These are phyloP conservation scores for Camponotus fellah DNA, from an alignment of 2,888 invertebrate genomes.

Conservation along the genomic window DNA sequence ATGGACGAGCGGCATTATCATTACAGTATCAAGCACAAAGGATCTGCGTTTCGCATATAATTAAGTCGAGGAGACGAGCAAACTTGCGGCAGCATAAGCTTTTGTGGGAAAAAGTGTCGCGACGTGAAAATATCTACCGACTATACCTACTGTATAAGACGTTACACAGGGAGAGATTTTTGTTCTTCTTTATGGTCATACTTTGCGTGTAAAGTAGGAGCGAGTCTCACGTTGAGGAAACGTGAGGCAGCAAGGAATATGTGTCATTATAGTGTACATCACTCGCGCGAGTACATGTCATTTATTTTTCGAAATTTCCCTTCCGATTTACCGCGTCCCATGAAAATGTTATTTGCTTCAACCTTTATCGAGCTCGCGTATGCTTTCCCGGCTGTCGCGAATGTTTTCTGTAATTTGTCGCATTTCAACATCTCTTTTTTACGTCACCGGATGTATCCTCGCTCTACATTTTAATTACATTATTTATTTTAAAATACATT, in stretches of 20 bases:
- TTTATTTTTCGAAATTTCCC: conserved; percentile 34
- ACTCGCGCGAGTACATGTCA: background rate
- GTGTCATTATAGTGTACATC: conserved; percentile 21
- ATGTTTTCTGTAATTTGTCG: conserved; percentile 38
- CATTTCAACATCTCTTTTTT: conserved; percentile 42
- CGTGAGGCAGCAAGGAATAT: background rate
- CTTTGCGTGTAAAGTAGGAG: background rate
- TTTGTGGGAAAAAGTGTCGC: background rate
- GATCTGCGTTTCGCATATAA: conserved; percentile 20
- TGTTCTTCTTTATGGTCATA: background rate
- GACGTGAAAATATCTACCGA: background rate
- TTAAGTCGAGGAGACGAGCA: conserved; percentile 12
- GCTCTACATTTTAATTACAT: conserved; percentile 30
- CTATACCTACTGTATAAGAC: background rate
- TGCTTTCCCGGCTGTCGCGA: conserved; percentile 17
- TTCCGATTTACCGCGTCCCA: conserved; percentile 28
- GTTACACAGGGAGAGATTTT: background rate
- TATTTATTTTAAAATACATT: conserved; percentile 36
- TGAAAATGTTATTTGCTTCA: conserved; percentile 7
- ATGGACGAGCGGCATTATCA: conserved; percentile 8
- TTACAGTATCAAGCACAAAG: conserved; percentile 45
- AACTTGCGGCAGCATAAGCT: background rate
- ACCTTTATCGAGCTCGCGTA: conserved; percentile 38
- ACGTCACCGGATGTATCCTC: conserved; percentile 11
- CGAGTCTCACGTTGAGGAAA: conserved; percentile 25